phyloP scores from a whole-genome alignment of 2,113 vertebrate genomes.

The Telmatochromis bifrenatus region DNA sequence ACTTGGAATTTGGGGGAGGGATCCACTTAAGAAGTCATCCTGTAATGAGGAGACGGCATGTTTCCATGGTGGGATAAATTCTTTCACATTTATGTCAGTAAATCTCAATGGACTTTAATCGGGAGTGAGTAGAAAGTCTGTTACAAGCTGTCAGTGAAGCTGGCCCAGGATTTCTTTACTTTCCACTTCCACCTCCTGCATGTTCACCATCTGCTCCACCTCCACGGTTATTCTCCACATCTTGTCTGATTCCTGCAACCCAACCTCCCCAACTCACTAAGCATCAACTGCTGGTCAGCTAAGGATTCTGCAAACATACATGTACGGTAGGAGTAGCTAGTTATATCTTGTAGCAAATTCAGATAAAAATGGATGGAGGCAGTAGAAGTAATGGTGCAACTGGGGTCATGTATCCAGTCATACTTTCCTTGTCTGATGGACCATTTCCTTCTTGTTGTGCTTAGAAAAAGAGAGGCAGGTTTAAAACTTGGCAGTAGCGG shows the following conservation, averaged over 20 bases:
- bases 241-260: background rate
- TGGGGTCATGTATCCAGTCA: background rate
- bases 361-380: background rate
- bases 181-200: background rate
- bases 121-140: background rate
- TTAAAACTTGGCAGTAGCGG: background rate
- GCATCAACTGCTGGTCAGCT: background rate
- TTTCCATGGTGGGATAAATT: constrained; percentile 34
- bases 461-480: background rate
- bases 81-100: constrained; percentile 7
- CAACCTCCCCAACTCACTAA: background rate
- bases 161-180: background rate
- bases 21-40: background rate
- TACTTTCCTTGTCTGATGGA: background rate
- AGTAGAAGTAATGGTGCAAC: background rate
- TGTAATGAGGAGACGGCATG: background rate
- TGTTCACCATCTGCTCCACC: background rate
- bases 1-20: constrained; percentile 21
- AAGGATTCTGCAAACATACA: background rate
- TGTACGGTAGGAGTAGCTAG: background rate
- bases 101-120: background rate
- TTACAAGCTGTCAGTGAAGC: background rate
- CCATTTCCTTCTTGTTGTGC: background rate
- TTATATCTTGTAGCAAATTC: background rate
- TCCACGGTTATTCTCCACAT: background rate